A percentile compares a stretch with the other conserved stretches of the same genome.
Evolutionary conservation across 2,888 invertebrate species (phyloP).

Genomic region (Andrena flavipes): DNA sequence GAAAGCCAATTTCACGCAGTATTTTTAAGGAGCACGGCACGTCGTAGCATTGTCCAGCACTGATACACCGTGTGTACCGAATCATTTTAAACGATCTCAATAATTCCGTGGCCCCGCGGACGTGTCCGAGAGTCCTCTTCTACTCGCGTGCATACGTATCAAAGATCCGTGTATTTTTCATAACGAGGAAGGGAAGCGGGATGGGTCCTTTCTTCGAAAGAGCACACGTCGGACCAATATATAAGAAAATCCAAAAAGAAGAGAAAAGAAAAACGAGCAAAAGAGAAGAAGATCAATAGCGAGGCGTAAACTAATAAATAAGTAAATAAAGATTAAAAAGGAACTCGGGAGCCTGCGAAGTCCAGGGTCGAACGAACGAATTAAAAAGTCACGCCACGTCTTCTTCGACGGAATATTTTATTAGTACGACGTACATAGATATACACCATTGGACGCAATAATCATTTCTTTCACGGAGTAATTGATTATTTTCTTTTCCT

Average conservation of each 20-base stretch:
- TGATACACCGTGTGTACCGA: constrained; percentile 42
- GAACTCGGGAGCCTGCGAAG: neutral
- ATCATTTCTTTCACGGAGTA: neutral
- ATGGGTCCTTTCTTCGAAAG: constrained; percentile 62
- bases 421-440: constrained; percentile 1
- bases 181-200: constrained; percentile 48
- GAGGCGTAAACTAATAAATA: neutral
- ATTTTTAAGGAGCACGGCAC: neutral
- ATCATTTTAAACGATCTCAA: constrained; percentile 65
- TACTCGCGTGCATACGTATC: constrained; percentile 55
- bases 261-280: neutral
- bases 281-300: constrained; percentile 9
- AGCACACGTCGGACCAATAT: constrained; percentile 70
- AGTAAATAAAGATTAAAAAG: too few relatives aligned
- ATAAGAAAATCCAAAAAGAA: constrained; percentile 34
- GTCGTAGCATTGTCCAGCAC: constrained; percentile 59
- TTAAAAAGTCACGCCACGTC: neutral
- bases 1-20: neutral
- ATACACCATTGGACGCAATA: neutral
- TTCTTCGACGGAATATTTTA: neutral
- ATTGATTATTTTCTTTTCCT: constrained; percentile 1
- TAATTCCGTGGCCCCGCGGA: constrained; percentile 40
- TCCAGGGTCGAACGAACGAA: constrained; percentile 15
- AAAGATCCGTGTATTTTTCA: constrained; percentile 68
- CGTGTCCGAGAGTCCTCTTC: constrained; percentile 40